Evolutionary conservation across 2,113 vertebrate genomes (phyloP), one percentile per base, ranked within the genome.

Genomic region (Chloropsis hardwickii): DNA sequence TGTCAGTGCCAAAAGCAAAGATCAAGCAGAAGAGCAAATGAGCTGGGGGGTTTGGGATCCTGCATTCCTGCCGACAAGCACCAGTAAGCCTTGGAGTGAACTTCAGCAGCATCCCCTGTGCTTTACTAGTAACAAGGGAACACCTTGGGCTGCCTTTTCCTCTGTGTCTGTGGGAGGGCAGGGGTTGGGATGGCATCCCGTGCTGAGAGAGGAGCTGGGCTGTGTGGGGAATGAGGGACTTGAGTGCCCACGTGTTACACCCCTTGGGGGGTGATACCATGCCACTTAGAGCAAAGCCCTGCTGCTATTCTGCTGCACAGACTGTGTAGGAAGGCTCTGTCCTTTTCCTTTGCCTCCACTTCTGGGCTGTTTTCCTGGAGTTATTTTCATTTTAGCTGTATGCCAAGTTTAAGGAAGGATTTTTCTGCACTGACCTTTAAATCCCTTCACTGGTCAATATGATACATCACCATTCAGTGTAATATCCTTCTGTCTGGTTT

Each of bases 391-490:
- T 95, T 97, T 76, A 96, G 78, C 78, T 51, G 48, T 31, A 53
- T 86, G 73, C 81, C 84, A 82, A 45, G 54, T 90, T 86, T 83
- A 94, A 96, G 91, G 61, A 66, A 94, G 95, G 96, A 95, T 97
- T 96, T 97, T 88, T 87, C 95, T 92, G 81, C 78, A 50, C 86
- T 96, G 95, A 97, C 94, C 95, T 92, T 92, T 96, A 97, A 97
- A 97, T 96, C 96, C 96, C 86, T 97, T 92, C 82, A 57, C 90
- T 92, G 91, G 92, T 96, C 97, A 97, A 92, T 96, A 96, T 60
- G 94, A 94, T 91, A 72, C 79, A 96, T 86, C 89, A 67, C 92
- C 81, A 79, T 93, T 95, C 94, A 76, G 78, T 90, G 90, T 93
- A 95, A 97, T 97, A 97, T 95, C 92, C 90, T 89, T 88, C 88